Percentiles rank a stretch among this genome's conserved stretches.
phyloP scores from a whole-genome alignment of 1,140 invertebrate species.

The Odontomachus brunneus region DNA sequence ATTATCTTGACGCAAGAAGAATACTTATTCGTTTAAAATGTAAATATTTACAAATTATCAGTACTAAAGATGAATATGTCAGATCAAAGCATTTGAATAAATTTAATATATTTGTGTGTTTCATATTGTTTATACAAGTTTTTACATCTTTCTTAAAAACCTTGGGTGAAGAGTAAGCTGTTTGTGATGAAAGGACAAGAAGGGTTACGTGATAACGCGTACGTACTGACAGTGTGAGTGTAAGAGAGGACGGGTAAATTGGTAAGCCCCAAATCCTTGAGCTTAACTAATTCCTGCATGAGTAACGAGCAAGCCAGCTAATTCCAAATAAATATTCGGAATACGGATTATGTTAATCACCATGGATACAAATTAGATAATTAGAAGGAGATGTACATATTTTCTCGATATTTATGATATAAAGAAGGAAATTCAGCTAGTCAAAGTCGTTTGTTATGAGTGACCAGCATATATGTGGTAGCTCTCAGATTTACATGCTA shows the following conservation, averaged over 20 bases:
- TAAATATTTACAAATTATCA: neutral
- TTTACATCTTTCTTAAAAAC: neutral
- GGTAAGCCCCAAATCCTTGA: conserved; percentile 84
- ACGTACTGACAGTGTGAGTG: conserved; percentile 60
- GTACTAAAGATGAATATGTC: neutral
- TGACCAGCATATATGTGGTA: no score
- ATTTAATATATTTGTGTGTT: conserved; percentile 2
- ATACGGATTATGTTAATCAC: conserved; percentile 86
- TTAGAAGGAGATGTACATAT: conserved; percentile 62
- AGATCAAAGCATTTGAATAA: neutral
- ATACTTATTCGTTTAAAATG: conserved; percentile 16
- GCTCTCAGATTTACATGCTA: no score
- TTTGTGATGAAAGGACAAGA: conserved; percentile 59
- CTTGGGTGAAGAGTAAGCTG: neutral
- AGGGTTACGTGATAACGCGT: conserved; percentile 76
- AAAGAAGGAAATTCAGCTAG: no score
- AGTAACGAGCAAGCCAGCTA: conserved; percentile 83
- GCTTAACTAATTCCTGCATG: conserved; percentile 85
- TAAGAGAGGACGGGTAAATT: conserved; percentile 76
- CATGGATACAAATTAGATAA: conserved; percentile 82
- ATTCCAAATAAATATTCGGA: conserved; percentile 86
- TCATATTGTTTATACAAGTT: neutral
- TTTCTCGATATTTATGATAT: neutral
- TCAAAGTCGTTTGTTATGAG: no score
- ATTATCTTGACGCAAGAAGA: conserved; percentile 51